Conservation (phyloP, 2,888 invertebrate species). For the Conomelus anceps region DNA sequence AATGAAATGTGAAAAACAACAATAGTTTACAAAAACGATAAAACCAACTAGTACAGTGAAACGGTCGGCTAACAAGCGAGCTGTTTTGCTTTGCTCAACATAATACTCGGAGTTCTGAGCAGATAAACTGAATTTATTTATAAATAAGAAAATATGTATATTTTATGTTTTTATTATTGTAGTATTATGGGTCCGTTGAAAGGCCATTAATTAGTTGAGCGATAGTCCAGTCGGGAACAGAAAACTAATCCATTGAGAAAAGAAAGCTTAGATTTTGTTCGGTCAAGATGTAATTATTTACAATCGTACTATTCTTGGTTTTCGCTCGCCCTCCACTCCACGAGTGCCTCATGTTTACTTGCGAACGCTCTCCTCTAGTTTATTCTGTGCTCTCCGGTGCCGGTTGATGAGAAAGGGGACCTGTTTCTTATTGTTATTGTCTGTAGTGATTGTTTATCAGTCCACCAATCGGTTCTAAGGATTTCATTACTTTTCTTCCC, state of each 20-base stretch:
- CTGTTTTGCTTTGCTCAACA: neutral
- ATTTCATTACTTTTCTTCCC: neutral
- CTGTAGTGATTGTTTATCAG: neutral
- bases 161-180: neutral
- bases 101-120: neutral
- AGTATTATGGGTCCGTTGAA: neutral
- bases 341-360: neutral
- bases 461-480: too few relatives aligned
- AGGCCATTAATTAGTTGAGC: neutral
- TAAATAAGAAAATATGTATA: neutral
- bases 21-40: neutral
- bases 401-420: neutral
- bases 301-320: neutral
- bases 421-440: neutral
- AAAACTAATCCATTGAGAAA: neutral
- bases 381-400: neutral
- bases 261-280: neutral
- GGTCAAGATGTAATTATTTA: neutral
- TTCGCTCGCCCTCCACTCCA: neutral
- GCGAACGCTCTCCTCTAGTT: neutral
- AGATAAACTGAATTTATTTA: neutral
- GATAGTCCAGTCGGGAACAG: neutral
- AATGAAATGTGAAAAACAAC: neutral
- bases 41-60: neutral
- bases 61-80: neutral